Evolutionary conservation across 2,797 vertebrate species (phyloP).

Genomic region (Alectoris magna): DNA sequence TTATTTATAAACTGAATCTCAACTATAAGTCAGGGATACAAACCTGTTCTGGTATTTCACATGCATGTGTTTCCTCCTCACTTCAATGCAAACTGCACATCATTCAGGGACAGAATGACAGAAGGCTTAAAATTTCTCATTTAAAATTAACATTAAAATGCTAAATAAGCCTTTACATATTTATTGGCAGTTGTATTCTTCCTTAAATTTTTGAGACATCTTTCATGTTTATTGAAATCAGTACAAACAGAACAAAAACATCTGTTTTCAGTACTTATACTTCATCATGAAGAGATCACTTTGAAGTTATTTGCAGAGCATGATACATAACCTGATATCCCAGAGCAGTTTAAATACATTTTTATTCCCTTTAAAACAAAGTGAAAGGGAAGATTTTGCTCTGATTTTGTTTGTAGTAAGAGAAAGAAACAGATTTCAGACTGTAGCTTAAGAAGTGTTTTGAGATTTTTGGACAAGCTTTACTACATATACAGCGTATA

Average conservation of each 20-base stretch:
- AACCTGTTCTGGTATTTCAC: not conserved
- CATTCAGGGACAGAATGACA: not conserved
- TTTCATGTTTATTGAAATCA: not conserved
- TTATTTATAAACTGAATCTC: not conserved
- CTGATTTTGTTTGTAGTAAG: not conserved
- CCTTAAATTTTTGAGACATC: not conserved
- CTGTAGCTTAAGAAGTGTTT: not conserved
- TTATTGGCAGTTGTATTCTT: not conserved
- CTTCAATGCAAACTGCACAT: not conserved
- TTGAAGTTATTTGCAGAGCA: not conserved
- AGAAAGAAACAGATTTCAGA: not conserved
- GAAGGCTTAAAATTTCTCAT: not conserved
- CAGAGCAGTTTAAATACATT: not conserved
- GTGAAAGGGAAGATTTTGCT: not conserved
- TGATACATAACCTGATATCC: not conserved
- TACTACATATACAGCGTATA: not conserved
- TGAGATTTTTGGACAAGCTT: not conserved
- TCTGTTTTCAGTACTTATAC: not conserved
- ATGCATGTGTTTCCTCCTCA: not conserved
- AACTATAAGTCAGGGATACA: not conserved
- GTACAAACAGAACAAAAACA: too few species aligned
- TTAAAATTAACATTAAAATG: not conserved
- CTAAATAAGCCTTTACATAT: not conserved
- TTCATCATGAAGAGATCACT: not conserved
- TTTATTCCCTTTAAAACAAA: not conserved